phyloP scores from a whole-genome alignment of 1,140 invertebrate species.

The Euschistus heros region DNA sequence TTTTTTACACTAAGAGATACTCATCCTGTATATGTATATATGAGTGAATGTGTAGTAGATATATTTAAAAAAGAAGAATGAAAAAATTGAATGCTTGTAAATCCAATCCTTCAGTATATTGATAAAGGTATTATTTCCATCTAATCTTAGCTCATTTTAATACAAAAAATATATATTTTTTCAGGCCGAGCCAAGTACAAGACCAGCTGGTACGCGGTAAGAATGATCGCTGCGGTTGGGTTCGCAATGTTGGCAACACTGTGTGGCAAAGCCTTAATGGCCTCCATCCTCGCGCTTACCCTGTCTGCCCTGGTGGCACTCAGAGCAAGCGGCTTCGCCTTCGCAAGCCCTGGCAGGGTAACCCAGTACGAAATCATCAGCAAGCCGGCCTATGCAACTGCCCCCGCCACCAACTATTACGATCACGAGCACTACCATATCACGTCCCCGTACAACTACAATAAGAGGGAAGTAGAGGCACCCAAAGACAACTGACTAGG shows the following conservation, averaged over 20 bases:
- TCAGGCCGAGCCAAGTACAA: constrained; percentile 29
- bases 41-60: too few species aligned
- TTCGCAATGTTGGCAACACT: constrained; percentile 60
- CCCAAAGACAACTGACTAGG: not conserved
- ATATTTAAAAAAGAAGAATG: too few species aligned
- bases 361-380: constrained; percentile 60
- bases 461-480: not conserved
- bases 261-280: constrained; percentile 73
- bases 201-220: constrained; percentile 41
- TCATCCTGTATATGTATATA: too few species aligned
- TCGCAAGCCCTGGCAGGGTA: constrained; percentile 46
- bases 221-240: constrained; percentile 58
- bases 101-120: too few species aligned
- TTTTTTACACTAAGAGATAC: too few species aligned
- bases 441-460: constrained; percentile 25
- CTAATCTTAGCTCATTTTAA: too few species aligned
- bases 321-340: constrained; percentile 53
- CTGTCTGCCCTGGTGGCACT: constrained; percentile 63
- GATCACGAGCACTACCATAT: constrained; percentile 47
- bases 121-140: too few species aligned
- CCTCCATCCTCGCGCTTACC: constrained; percentile 63
- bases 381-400: constrained; percentile 40
- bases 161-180: not conserved
- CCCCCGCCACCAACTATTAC: constrained; percentile 32
- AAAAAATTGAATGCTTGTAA: too few species aligned